phyloP scores from a whole-genome alignment of 2,113 vertebrate genomes.

The Prochilodus magdalenae region DNA sequence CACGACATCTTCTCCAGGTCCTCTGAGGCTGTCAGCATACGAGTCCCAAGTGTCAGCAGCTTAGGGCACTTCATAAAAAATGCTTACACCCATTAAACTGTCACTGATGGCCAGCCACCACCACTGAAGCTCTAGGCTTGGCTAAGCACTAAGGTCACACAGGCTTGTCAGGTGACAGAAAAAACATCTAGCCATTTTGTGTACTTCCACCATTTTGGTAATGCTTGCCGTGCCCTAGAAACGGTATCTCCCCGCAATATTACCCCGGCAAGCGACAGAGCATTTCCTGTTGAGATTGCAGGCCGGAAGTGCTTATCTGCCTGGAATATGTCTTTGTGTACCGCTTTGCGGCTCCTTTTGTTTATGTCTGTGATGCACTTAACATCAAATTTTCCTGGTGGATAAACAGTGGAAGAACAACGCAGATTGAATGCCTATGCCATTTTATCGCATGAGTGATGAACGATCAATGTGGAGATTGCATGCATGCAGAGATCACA shows the following conservation, averaged over 20 bases:
- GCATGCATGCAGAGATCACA: background rate
- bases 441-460: background rate
- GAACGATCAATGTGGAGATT: background rate
- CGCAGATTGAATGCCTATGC: background rate
- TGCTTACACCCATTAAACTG: background rate
- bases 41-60: constrained; percentile 19
- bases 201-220: background rate
- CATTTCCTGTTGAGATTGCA: constrained; percentile 26
- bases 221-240: background rate
- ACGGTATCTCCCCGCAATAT: background rate
- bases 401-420: background rate
- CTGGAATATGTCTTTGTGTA: constrained; percentile 15
- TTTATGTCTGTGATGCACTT: constrained; percentile 8
- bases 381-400: constrained; percentile 26
- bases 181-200: background rate
- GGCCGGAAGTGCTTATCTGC: background rate
- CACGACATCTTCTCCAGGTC: background rate
- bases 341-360: background rate
- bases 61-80: background rate
- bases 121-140: background rate
- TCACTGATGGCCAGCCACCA: background rate
- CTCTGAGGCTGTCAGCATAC: constrained; percentile 19
- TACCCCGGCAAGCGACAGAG: background rate
- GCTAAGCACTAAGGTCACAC: background rate
- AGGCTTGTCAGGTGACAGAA: background rate